These are phyloP conservation scores for Anastrepha obliqua DNA, from an alignment of 1,140 invertebrate genomes.

Conservation along the genomic window DNA sequence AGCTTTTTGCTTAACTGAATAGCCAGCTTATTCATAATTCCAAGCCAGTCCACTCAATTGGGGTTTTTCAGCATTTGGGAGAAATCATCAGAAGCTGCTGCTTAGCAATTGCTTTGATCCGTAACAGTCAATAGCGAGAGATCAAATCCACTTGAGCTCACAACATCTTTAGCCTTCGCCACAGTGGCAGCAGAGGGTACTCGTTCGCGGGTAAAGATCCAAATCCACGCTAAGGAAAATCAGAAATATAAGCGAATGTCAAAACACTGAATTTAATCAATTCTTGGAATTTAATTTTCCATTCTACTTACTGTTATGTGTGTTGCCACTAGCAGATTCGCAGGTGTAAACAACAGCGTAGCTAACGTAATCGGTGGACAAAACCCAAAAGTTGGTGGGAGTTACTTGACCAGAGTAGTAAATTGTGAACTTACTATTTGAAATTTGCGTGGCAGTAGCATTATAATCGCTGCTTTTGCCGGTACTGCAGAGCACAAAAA, in stretches of 20 bases:
- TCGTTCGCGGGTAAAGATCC: not conserved
- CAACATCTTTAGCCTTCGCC: not conserved
- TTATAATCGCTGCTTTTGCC: not conserved
- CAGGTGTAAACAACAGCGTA: slow-evolving; percentile 55
- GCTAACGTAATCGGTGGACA: slow-evolving; percentile 55
- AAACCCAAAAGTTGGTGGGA: slow-evolving; percentile 54
- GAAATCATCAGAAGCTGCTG: too few species aligned
- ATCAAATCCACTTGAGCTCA: not conserved
- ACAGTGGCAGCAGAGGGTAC: not conserved
- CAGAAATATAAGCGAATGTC: not conserved
- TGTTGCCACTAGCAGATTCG: not conserved
- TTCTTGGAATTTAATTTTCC: not conserved
- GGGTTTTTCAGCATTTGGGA: too few species aligned
- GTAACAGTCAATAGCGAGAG: not conserved
- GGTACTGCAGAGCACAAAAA: not conserved
- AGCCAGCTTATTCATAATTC: not conserved
- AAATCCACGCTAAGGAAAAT: not conserved
- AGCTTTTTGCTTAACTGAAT: not conserved
- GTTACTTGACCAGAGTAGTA: slow-evolving; percentile 21
- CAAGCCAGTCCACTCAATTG: not conserved
- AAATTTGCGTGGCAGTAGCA: slow-evolving; percentile 26
- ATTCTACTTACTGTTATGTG: slow-evolving; percentile 43
- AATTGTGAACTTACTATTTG: slow-evolving; percentile 41
- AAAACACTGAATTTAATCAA: not conserved
- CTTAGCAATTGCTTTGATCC: not conserved